phyloP scores from a whole-genome alignment of 2,888 invertebrate genomes.

The Cheilosia variabilis region DNA sequence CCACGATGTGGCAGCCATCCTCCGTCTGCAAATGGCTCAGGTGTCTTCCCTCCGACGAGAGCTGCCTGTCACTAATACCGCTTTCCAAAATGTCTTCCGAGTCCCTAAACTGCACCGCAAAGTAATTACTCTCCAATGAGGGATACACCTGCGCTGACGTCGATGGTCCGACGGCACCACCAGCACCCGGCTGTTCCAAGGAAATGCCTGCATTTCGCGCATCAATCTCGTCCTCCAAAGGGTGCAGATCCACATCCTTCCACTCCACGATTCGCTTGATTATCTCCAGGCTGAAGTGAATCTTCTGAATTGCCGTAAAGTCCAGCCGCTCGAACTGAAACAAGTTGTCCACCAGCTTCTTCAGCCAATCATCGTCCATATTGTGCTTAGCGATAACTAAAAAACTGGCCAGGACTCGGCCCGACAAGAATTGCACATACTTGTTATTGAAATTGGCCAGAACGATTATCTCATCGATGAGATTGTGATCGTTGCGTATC shows the following conservation, averaged over 20 bases:
- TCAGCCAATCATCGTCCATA: slow-evolving; percentile 91
- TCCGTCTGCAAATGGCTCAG: slow-evolving; percentile 62
- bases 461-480: slow-evolving; percentile 93
- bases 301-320: slow-evolving; percentile 88
- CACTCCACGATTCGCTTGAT: slow-evolving; percentile 94
- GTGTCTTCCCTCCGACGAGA: slow-evolving; percentile 49
- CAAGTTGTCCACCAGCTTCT: slow-evolving; percentile 90
- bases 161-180: slow-evolving; percentile 41
- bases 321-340: slow-evolving; percentile 87
- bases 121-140: slow-evolving; percentile 82
- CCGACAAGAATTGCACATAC: slow-evolving; percentile 91
- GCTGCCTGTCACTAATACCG: slow-evolving; percentile 46
- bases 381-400: slow-evolving; percentile 93
- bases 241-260: slow-evolving; percentile 92
- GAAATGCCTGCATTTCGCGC: slow-evolving; percentile 61
- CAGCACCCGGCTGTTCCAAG: slow-evolving; percentile 51
- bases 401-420: slow-evolving; percentile 92
- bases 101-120: slow-evolving; percentile 81
- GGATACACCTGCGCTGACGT: slow-evolving; percentile 77
- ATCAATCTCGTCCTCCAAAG: slow-evolving; percentile 88
- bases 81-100: slow-evolving; percentile 66
- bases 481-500: slow-evolving; percentile 91
- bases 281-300: slow-evolving; percentile 92
- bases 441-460: slow-evolving; percentile 91
- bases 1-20: slow-evolving; percentile 81